Evolutionary conservation across 2,113 vertebrate genomes (phyloP).

Genomic region (Coptodon bakossiorum): DNA sequence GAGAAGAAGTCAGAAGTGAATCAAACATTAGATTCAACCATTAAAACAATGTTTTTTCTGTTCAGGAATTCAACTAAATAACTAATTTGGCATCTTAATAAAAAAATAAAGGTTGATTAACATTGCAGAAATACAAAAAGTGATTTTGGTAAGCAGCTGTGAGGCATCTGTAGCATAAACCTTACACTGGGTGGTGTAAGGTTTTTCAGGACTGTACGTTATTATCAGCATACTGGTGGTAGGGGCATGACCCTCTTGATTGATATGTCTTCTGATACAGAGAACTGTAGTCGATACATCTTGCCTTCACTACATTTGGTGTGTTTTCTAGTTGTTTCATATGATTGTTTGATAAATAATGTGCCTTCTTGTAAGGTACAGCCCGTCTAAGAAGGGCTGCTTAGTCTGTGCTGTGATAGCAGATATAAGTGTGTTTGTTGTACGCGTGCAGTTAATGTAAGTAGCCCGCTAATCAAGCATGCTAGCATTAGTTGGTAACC

Average conservation of each 20-base stretch:
- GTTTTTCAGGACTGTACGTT: neutral
- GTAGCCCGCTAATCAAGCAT: neutral
- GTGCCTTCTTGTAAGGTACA: neutral
- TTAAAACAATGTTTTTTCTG: neutral
- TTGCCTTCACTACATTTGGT: neutral
- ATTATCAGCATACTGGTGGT: neutral
- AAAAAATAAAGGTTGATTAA: neutral
- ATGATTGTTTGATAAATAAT: neutral
- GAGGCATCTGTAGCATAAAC: neutral
- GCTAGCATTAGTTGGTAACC: neutral
- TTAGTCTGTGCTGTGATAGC: neutral
- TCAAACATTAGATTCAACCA: neutral
- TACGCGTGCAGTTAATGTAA: neutral
- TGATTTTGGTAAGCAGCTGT: neutral
- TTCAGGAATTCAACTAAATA: neutral
- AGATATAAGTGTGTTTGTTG: neutral
- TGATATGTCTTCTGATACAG: neutral
- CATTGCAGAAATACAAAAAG: neutral
- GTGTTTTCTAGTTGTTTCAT: neutral
- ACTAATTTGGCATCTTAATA: neutral
- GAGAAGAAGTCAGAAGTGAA: neutral
- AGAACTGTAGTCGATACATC: neutral
- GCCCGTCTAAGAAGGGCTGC: neutral
- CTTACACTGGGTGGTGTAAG: neutral
- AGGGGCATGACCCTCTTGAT: neutral